Percentiles rank a stretch among this genome's conserved stretches.
These are phyloP conservation scores for Channa maculata DNA, from an alignment of 2,113 vertebrate species.

Conservation along the genomic window DNA sequence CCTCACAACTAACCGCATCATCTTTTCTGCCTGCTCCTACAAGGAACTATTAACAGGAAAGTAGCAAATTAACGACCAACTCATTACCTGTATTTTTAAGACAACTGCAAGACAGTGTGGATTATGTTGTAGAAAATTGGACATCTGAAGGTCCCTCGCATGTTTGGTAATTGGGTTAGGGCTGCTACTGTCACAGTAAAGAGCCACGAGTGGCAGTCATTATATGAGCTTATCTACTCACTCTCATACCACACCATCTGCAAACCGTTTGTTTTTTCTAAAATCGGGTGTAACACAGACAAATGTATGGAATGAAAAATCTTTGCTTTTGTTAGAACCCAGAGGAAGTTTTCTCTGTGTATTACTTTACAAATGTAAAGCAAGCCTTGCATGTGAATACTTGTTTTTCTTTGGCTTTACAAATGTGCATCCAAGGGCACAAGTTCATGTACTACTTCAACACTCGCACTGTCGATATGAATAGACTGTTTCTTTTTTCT, in stretches of 20 bases:
- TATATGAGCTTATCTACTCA: conserved; percentile 38
- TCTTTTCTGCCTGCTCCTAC: neutral
- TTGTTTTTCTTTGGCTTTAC: neutral
- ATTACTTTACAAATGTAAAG: neutral
- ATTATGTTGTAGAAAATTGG: conserved; percentile 53
- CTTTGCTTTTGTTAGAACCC: conserved; percentile 1
- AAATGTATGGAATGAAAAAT: neutral
- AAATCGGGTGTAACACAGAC: conserved; percentile 3
- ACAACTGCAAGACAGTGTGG: conserved; percentile 45
- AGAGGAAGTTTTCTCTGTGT: neutral
- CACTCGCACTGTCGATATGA: neutral
- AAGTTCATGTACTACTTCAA: neutral
- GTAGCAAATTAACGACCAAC: conserved; percentile 39
- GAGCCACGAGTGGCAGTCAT: conserved; percentile 43
- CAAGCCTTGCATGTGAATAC: neutral
- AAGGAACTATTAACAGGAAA: conserved; percentile 27
- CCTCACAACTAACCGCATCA: conserved; percentile 22
- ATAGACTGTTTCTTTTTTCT: neutral
- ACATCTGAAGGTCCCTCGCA: conserved; percentile 46
- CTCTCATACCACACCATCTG: neutral
- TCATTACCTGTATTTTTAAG: conserved; percentile 31
- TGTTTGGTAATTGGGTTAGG: conserved; percentile 59
- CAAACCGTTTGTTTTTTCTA: neutral
- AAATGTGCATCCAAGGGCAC: neutral
- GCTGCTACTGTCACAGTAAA: conserved; percentile 28